Evolutionary conservation across 2,113 vertebrate genomes (phyloP).

Genomic region (Lophius piscatorius): DNA sequence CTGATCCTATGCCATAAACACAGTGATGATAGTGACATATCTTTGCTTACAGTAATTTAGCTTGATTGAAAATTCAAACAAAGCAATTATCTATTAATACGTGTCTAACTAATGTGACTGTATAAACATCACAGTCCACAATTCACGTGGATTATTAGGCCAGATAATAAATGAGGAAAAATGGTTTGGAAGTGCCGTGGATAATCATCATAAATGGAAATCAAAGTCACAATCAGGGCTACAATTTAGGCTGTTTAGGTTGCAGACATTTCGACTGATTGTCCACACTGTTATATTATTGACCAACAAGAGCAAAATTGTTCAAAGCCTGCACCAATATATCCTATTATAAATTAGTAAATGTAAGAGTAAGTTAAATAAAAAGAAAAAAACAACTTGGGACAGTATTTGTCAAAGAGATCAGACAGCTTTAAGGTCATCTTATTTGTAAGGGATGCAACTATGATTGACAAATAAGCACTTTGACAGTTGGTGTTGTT

Average conservation of each 20-base stretch:
- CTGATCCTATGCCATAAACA: conserved; percentile 14
- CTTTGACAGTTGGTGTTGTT: conserved; percentile 5
- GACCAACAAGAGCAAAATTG: too few relatives aligned
- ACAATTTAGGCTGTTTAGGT: too few relatives aligned
- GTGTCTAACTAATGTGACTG: too few relatives aligned
- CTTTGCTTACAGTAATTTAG: background rate
- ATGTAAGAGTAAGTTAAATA: conserved; percentile 18
- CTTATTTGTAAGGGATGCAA: conserved; percentile 12
- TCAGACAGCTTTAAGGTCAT: conserved; percentile 22
- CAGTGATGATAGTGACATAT: background rate
- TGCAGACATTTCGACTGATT: background rate
- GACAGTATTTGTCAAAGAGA: conserved; percentile 18
- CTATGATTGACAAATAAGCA: conserved; percentile 10
- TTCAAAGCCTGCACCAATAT: too few relatives aligned
- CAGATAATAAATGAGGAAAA: background rate
- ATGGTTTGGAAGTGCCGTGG: background rate
- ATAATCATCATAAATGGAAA: background rate
- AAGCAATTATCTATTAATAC: background rate
- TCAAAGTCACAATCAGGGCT: too few relatives aligned
- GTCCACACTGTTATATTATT: too few relatives aligned
- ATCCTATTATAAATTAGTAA: too few relatives aligned
- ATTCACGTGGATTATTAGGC: conserved; percentile 2
- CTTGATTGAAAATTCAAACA: too few relatives aligned
- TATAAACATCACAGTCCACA: background rate
- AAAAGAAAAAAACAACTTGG: too few relatives aligned